Conservation (phyloP, 1,140 invertebrate genomes). For the Brachionus manjavacas region DNA sequence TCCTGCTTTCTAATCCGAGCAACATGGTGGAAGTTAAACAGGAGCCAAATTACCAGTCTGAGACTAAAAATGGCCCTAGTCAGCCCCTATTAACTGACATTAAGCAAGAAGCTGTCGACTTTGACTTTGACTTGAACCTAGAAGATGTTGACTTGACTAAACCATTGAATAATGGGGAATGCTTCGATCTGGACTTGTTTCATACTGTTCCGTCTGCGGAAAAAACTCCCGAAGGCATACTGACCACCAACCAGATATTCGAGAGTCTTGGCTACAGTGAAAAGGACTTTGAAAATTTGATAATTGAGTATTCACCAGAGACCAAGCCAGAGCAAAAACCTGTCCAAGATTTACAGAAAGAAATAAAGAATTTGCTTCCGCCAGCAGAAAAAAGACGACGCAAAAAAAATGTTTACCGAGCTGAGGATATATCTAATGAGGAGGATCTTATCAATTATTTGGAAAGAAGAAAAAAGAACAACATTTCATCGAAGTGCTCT, state of each 20-base stretch:
- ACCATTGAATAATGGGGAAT: neutral
- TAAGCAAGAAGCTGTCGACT: neutral
- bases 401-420: neutral
- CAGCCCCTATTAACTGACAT: neutral
- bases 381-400: neutral
- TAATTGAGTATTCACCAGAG: neutral
- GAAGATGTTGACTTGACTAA: constrained; percentile 26
- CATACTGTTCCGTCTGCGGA: neutral
- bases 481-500: constrained; percentile 52
- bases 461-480: constrained; percentile 52
- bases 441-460: constrained; percentile 44
- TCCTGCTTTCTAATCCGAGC: neutral
- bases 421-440: constrained; percentile 12
- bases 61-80: neutral
- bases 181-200: neutral
- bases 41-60: neutral
- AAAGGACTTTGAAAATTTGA: constrained; percentile 28
- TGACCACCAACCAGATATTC: neutral
- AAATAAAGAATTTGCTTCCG: neutral
- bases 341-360: neutral
- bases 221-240: neutral
- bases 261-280: constrained; percentile 30
- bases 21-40: neutral
- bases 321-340: neutral
- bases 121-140: constrained; percentile 20